A percentile compares a stretch with the other conserved stretches of the same genome.
Conservation (phyloP, 1,140 invertebrate species). For the Nasonia vitripennis region DNA sequence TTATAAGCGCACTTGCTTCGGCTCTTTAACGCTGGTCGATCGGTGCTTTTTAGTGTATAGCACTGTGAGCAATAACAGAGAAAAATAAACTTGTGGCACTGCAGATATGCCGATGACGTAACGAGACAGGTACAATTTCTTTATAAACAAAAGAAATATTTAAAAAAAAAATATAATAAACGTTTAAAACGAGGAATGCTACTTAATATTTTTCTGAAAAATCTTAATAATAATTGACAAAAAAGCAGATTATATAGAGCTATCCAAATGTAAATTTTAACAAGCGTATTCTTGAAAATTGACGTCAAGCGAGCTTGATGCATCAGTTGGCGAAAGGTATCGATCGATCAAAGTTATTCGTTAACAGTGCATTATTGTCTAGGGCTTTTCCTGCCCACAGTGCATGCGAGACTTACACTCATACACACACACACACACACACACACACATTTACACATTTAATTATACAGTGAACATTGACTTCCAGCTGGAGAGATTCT, state of each 20-base stretch:
- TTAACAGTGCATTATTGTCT: constrained; percentile 25
- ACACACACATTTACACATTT: neutral
- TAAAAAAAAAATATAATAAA: constrained; percentile 1
- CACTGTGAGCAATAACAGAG: constrained; percentile 28
- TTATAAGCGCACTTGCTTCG: constrained; percentile 37
- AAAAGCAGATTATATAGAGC: neutral
- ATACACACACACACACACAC: neutral
- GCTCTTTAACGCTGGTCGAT: constrained; percentile 41
- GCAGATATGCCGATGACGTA: neutral
- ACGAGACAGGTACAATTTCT: neutral
- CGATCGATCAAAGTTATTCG: constrained; percentile 44
- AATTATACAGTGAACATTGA: constrained; percentile 34
- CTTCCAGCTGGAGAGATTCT: constrained; percentile 38
- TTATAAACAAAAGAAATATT: constrained; percentile 8
- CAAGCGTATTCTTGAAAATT: constrained; percentile 22
- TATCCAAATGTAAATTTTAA: constrained; percentile 35
- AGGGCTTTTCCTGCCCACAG: neutral
- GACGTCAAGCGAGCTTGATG: constrained; percentile 7
- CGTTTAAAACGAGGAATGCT: neutral
- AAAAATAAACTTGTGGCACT: constrained; percentile 10
- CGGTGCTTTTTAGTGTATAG: constrained; percentile 41
- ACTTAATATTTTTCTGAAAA: constrained; percentile 42
- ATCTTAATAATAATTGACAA: neutral
- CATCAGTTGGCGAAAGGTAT: constrained; percentile 26
- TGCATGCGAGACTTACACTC: constrained; percentile 9